phyloP scores from a whole-genome alignment of 2,888 invertebrate species.

The Sturmia bella region DNA sequence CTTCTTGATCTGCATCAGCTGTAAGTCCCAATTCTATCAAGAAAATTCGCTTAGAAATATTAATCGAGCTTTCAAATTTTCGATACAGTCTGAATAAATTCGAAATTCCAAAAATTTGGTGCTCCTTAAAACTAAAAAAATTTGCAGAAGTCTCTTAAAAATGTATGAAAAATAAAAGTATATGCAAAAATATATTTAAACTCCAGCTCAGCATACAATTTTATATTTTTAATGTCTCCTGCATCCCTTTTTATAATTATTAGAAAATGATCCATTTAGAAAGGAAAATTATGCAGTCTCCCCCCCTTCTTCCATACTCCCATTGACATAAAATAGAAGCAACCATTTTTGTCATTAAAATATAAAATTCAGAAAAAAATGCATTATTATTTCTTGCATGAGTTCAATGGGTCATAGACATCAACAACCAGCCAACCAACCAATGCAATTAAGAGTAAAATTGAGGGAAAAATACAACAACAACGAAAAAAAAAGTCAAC shows the following conservation, averaged over 20 bases:
- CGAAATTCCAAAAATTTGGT: too few relatives aligned
- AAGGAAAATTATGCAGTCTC: conserved; percentile 27
- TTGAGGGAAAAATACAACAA: background rate
- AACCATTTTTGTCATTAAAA: conserved; percentile 42
- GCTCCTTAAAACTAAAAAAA: too few relatives aligned
- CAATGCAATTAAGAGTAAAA: conserved; percentile 57
- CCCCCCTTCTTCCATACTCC: conserved; percentile 19
- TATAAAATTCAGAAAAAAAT: conserved; percentile 18
- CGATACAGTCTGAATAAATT: too few relatives aligned
- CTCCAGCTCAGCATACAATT: too few relatives aligned
- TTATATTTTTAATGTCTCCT: too few relatives aligned
- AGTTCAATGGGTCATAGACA: conserved; percentile 63
- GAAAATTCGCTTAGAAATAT: too few relatives aligned
- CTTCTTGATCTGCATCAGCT: too few relatives aligned
- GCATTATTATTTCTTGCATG: conserved; percentile 35
- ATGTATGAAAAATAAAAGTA: too few relatives aligned
- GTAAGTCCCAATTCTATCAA: too few relatives aligned
- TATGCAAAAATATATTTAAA: too few relatives aligned
- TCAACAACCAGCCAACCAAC: background rate
- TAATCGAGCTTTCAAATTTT: too few relatives aligned
- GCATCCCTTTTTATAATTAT: background rate
- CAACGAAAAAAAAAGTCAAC: conserved; percentile 57
- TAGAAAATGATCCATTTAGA: conserved; percentile 17
- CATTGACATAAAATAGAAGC: conserved; percentile 45
- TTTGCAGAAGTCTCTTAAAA: too few relatives aligned